phyloP scores from a whole-genome alignment of 2,888 invertebrate genomes.

The Cataglyphis livida region DNA sequence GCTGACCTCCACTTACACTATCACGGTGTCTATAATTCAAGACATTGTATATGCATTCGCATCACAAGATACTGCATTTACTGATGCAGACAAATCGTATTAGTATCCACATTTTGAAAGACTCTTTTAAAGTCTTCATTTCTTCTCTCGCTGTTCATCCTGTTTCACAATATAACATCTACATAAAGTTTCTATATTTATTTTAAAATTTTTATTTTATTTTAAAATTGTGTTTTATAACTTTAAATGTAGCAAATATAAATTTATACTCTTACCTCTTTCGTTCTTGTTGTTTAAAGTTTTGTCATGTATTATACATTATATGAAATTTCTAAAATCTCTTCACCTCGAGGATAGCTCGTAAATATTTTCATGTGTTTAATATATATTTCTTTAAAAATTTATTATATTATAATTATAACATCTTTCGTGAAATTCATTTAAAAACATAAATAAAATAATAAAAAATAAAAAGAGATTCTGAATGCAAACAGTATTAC shows the following conservation, averaged over 20 bases:
- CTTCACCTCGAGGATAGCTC: background rate
- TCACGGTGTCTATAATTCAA: background rate
- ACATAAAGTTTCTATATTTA: background rate
- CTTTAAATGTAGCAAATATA: background rate
- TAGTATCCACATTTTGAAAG: background rate
- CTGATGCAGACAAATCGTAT: background rate
- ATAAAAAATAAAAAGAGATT: background rate
- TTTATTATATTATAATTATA: no score
- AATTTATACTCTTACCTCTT: background rate
- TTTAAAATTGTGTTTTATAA: background rate
- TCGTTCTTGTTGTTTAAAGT: background rate
- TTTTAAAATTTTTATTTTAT: background rate
- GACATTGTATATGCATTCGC: background rate
- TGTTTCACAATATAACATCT: background rate
- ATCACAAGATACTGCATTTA: conserved; percentile 30
- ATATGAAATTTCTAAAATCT: background rate
- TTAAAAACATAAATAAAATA: background rate
- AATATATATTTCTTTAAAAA: background rate
- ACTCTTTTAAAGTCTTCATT: background rate
- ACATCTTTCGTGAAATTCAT: background rate
- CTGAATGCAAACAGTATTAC: background rate
- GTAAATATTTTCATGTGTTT: background rate
- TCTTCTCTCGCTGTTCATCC: background rate
- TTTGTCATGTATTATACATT: background rate
- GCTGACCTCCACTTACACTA: conserved; percentile 24